Base-by-base conservation (phyloP, 1,140 invertebrate genomes). In the Ruditapes philippinarum region DNA sequence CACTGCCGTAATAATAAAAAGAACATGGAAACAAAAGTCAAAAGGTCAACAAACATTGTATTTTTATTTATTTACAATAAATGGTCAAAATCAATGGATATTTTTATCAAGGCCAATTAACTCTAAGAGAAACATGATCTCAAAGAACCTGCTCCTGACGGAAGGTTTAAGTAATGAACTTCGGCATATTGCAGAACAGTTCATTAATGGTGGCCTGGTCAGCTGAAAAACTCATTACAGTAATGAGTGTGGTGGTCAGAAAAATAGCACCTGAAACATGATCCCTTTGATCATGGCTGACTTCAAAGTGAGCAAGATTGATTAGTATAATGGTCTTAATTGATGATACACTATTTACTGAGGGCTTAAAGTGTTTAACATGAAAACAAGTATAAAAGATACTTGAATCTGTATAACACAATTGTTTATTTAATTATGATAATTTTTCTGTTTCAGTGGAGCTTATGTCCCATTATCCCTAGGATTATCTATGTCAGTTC, bases 191-290 rank as follows among this genome's bases (percentile, higher is more conserved):
- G 65, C 38, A 38, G 36, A 22, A 70, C 25, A 70, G 65, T 38
- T 70, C 65, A 70, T 70, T 40, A 70, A 36, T 38, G 33, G 19
- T 19, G 22, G 33, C 22, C 65, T 54, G 74, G 45, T 78, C 45
- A 49, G 45, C 74, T 84, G 82, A 19, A 73, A 84, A 68, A 54
- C 68, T 84, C 82, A 84, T 84, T 84, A 84, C n/a, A 1, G 33
- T 73, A 84, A 84, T 84, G 82, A 70, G 68, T 54, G 36, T 28
- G 31, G 22, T 49, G 82, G 79, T 81, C 79, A 81, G 25, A 25
- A 57, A 51, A 45, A 45, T 65, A 70, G 60, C 82, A 84, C 65
- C 65, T 84, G 82, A 84, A 54, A 84, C 65, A 38, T 5, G 40
- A 73, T 25, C 62, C 2, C 82, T 84, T 73, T 84, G 82, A 84